Evolutionary conservation across 2,888 invertebrate genomes (phyloP), one percentile per base, ranked within the genome.

Genomic region (Thereva nobilitata): DNA sequence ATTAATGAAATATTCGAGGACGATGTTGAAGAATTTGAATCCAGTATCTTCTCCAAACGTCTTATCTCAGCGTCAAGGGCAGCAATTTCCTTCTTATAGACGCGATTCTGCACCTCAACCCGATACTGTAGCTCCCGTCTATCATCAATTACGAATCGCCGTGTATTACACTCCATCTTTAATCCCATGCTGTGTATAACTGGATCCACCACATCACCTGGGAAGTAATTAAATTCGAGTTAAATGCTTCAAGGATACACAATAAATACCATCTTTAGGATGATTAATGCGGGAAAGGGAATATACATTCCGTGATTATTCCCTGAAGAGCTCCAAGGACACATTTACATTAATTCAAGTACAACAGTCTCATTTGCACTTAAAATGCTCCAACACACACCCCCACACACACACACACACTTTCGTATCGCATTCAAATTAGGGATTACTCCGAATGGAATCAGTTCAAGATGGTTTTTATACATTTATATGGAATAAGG

Each of bases 21-120:
- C 37, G 84, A 81, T 66, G 84, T 83, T 4, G 84, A 83, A 0
- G 86, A 85, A 23, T 86, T 86, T 55, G 86, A 84, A 69, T 89
- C 87, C 5, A 89, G 82, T 71, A 92, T 76, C 64, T 88, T 87
- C 77, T 93, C 92, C 72, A 93, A 79, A 67, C 89, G 86, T 6
- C 86, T 85, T 57, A 93, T 90, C 80, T 93, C 92, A 56, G 86
- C 86, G 77, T 93, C 92, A 55, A 93, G 78, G 10, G 89, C 87
- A 6, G 89, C 88, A 71, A 95, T 87, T 78, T 95, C 93, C 71
- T 90, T 85, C 76, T 89, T 89, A 77, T 93, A 95, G 4, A 94
- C 95, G 72, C 90, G 87, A 80, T 95, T 95, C 80, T 95, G 95
- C 63, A 95, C 92, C 79, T 95, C 93, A 54, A 94, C 91, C 67